Base-by-base conservation (phyloP, 2,888 invertebrate genomes). In the Clunio marinus region DNA sequence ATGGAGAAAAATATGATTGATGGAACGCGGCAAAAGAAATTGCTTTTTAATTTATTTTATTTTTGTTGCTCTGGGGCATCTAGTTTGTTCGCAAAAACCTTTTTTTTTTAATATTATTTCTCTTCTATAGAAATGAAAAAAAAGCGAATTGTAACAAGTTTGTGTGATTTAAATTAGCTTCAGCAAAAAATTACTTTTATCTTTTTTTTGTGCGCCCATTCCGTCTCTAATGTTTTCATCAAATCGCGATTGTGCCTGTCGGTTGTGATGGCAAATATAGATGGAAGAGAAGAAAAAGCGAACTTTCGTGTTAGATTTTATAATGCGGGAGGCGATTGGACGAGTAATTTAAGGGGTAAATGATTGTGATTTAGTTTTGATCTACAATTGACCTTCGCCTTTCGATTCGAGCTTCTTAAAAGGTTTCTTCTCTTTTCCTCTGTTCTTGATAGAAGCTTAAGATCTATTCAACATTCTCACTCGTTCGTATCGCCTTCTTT, bases 341-440 rank as follows among this genome's bases (percentile, higher is more conserved):
- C 51, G 22, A 57, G 25, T 24, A 57, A 57, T 27, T 57, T 24
- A 32, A 32, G 4, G 32, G 32, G 10, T 32, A 4, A 32, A 32
- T 10, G 57, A 57, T 57, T 25, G 25, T 10, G 57, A 27, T 57
- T n/a, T 24, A 27, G 20, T 3, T 3, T 57, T 57, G 57, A 57
- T 57, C 57, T 57, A 57, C 57, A 57, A n/a, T 57, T 57, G 57
- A 57, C 57, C 57, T 57, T 57, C 57, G 17, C 3, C 35, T 8
- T 32, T 5, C 13, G 35, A 22, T n/a, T 27, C 2, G 8, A 15
- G 27, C 57, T 57, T 57, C 57, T 57, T 57, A 22, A 57, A 8
- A 25, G 51, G 51, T 51, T 51, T 51, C n/a, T n/a, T n/a, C 41
- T n/a, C 41, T 41, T 22, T 13, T 20, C 51, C 8, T 22, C 22